Conservation (phyloP, 2,888 invertebrate species). For the Nomada hirtipes region DNA sequence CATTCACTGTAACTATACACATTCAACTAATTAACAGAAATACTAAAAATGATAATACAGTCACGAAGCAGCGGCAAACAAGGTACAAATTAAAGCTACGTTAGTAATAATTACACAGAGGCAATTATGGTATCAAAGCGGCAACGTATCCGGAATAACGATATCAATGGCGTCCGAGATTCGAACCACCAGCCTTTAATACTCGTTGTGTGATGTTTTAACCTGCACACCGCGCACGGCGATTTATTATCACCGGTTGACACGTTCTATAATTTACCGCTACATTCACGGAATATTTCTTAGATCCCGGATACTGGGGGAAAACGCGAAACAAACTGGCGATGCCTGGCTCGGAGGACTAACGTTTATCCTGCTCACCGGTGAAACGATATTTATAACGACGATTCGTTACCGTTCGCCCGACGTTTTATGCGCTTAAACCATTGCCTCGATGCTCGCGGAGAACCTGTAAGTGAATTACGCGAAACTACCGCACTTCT, state of each 20-base stretch:
- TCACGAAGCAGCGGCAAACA: slow-evolving; percentile 16
- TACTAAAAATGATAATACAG: slow-evolving; percentile 6
- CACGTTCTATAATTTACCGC: slow-evolving; percentile 54
- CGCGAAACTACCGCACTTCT: background rate
- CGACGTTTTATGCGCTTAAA: slow-evolving; percentile 2
- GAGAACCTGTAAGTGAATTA: slow-evolving; percentile 29
- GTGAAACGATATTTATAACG: slow-evolving; percentile 48
- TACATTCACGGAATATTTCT: slow-evolving; percentile 46
- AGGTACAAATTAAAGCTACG: background rate
- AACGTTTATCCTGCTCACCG: slow-evolving; percentile 21
- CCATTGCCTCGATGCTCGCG: too few species aligned
- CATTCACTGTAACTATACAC: too few species aligned
- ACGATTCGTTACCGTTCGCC: slow-evolving; percentile 34
- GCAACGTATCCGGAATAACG: slow-evolving; percentile 42
- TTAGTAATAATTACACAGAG: slow-evolving; percentile 26
- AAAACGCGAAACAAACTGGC: slow-evolving; percentile 44
- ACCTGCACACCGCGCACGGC: slow-evolving; percentile 25
- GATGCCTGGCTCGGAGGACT: background rate
- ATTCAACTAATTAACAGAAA: slow-evolving; percentile 3
- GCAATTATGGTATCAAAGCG: slow-evolving; percentile 55
- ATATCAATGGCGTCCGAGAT: slow-evolving; percentile 34
- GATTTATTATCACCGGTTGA: slow-evolving; percentile 59
- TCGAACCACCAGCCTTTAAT: slow-evolving; percentile 25
- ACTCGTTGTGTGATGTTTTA: slow-evolving; percentile 37
- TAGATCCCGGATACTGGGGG: slow-evolving; percentile 32